These are phyloP conservation scores for Xenopus tropicalis DNA, from an alignment of 2,113 vertebrate genomes.

Conservation along the genomic window DNA sequence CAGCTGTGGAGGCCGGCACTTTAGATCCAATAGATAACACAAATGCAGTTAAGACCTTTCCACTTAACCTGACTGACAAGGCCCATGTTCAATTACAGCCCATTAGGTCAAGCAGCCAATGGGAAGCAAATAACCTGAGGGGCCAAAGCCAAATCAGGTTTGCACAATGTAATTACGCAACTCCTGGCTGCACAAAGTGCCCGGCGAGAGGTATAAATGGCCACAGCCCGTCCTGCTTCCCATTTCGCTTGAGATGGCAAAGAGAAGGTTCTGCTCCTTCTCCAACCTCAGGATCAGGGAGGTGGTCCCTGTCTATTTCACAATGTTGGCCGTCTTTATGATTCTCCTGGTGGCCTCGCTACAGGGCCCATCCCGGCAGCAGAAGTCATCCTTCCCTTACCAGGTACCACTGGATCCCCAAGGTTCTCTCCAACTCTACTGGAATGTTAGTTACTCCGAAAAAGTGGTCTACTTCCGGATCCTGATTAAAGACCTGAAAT, in stretches of 20 bases:
- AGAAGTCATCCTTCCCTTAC: conserved; percentile 66
- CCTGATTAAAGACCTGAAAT: conserved; percentile 55
- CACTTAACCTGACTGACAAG: conserved; percentile 61
- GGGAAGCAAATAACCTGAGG: conserved; percentile 69
- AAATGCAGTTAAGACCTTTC: conserved; percentile 50
- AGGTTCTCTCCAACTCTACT: conserved; percentile 77
- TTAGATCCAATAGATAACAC: conserved; percentile 35
- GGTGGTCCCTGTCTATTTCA: conserved; percentile 83
- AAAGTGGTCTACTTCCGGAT: conserved; percentile 77
- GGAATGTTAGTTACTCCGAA: conserved; percentile 81
- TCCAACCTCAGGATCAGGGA: conserved; percentile 68
- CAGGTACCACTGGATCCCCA: conserved; percentile 76
- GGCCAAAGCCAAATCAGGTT: conserved; percentile 79
- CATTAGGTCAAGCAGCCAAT: conserved; percentile 71
- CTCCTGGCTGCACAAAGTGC: conserved; percentile 28
- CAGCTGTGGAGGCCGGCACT: background rate
- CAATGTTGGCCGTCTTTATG: conserved; percentile 73
- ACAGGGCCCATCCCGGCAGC: conserved; percentile 60
- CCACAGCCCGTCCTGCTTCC: background rate
- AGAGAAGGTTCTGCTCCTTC: conserved; percentile 46
- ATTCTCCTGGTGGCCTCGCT: conserved; percentile 84
- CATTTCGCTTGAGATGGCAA: conserved; percentile 7
- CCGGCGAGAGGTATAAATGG: conserved; percentile 66
- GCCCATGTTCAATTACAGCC: conserved; percentile 76
- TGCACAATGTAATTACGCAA: conserved; percentile 81